phyloP scores from a whole-genome alignment of 2,797 vertebrate species.

The Rhabdophis nuchalis region DNA sequence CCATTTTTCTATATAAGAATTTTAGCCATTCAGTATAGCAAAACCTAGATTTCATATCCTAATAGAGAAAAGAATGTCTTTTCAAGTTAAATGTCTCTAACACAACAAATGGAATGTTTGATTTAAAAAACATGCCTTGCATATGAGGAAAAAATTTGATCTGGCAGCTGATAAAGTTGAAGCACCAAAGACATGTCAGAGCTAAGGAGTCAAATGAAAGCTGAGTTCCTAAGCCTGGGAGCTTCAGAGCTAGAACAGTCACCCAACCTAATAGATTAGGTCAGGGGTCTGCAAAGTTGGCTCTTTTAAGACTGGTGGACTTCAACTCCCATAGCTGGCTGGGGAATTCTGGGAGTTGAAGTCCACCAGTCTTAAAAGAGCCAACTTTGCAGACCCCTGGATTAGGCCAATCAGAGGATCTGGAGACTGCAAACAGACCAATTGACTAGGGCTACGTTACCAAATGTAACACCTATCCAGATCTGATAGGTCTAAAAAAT shows the following conservation, averaged over 20 bases:
- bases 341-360: too few relatives aligned
- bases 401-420: background rate
- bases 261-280: background rate
- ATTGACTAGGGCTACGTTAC: background rate
- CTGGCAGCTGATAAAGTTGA: background rate
- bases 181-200: background rate
- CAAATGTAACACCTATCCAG: background rate
- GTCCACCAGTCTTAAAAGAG: too few relatives aligned
- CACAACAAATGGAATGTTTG: background rate
- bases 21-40: background rate
- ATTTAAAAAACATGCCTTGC: background rate
- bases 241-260: background rate
- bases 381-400: too few relatives aligned
- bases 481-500: background rate
- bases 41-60: background rate
- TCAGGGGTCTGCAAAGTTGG: too few relatives aligned
- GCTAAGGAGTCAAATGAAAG: background rate
- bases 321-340: too few relatives aligned
- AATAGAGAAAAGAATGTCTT: background rate
- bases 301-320: too few relatives aligned
- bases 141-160: background rate
- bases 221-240: background rate
- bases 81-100: background rate
- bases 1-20: background rate
- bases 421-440: background rate